Base-by-base conservation (phyloP, 2,797 vertebrate species). In the Pseudomugil tenellus region DNA sequence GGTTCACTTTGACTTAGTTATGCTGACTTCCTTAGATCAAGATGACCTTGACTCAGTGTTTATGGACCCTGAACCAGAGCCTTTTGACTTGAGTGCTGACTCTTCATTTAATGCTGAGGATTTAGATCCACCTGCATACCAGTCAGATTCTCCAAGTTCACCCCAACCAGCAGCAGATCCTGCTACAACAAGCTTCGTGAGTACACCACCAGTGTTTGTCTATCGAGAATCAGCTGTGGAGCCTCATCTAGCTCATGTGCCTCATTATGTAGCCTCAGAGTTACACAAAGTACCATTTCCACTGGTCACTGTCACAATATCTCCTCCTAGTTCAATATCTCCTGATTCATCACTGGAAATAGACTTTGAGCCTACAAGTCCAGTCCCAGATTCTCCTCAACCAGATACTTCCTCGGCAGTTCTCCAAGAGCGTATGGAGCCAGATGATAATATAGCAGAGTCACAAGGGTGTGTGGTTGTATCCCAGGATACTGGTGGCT, bases 21-120 rank as follows among this genome's bases (percentile, higher is more conserved):
- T 92, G 90, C 77, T 93, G 67, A 93, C 91, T 37, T 93, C 92
- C 16, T 25, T 92, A 14, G 92, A 93, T 84, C 91, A 93, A 82
- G 91, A 92, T 70, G 92, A 93, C 79, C 92, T 93, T 49, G 91
- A 93, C 63, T 93, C 92, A 0, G 91, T 93, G 9, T 93, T 93
- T 70, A 92, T 92, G 89, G 91, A 92, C 61, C 90, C 90, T 48
- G 92, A 92, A 84, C 92, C 92, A 43, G 92, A 92, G 26, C 91
- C 90, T 10, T 84, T 93, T 76, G 89, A 90, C 49, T 35, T 89
- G 23, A 90, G 84, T 67, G 19, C 65, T 74, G 91, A 92, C 55
- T 90, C 70, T 64, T 80, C 81, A 31, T 87, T 82, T 39, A 80
- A 74, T 72, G 46, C 67, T 32, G 83, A 89, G 6, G 86, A 91